Evolutionary conservation across 2,888 invertebrate species (phyloP), one percentile per base, ranked within the genome.

Genomic region (Lysandra coridon): DNA sequence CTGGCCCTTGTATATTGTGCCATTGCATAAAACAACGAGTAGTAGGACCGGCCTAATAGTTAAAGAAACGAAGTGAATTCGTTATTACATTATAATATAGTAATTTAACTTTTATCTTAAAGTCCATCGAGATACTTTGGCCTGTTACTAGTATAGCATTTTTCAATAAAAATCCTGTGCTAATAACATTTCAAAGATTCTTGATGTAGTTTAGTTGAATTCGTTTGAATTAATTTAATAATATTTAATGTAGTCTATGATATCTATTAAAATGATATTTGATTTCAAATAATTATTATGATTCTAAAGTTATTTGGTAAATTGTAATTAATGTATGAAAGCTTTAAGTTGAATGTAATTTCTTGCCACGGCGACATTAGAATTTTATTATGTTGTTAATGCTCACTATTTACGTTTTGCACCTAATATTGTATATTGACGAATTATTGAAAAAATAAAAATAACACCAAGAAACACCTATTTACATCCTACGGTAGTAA

Each of bases 31-130:
- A 88, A 87, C 93, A 93, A 90, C 94, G 94, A 94, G 94, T 94
- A 93, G 94, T 92, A 85, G 84, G 83, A 93, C 92, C 94, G 94
- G 94, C 94, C 94, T 94, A 94, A 93, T 92, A 91, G 82, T 89
- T 93, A 91, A 88, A 37, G 23, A 84, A 82, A 85, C 85, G 86
- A 87, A 86, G 82, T 82, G 82, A 80, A 83, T 84, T 84, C 80
- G 78, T 78, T 37, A 69, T 30, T 78, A 73, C 74, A 79, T 79
- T 78, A 60, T 64, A 69, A 4, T 79, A 76, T 74, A 74, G 74
- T 69, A 74, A 37, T 74, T n/a, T 74, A 74, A 74, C 10, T 74
- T 44, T 74, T 44, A 23, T 74, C 44, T n/a, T 40, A 44, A 44
- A 7, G n/a, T 4, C 5, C 44, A 74, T 69, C 33, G 4, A 33